These are phyloP conservation scores for Callorhinus ursinus DNA, from an alignment of 2,113 vertebrate genomes.

Conservation along the genomic window DNA sequence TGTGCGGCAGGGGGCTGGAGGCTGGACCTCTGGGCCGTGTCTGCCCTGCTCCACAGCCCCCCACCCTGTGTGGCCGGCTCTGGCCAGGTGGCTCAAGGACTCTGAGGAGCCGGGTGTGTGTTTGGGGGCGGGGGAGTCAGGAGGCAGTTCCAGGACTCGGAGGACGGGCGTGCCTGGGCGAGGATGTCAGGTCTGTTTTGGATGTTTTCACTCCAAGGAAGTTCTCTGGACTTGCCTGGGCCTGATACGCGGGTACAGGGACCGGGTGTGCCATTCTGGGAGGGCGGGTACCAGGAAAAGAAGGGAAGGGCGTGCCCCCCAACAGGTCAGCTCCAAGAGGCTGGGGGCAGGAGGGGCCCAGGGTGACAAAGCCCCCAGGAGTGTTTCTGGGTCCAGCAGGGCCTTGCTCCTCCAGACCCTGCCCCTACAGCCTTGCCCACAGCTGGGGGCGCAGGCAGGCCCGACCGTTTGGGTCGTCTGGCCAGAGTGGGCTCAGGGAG, in stretches of 20 bases:
- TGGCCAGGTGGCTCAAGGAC: neutral
- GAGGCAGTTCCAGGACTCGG: fast-evolving
- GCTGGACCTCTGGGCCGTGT: fast-evolving
- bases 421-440: fast-evolving
- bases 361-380: neutral
- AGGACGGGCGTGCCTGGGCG: fast-evolving
- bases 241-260: fast-evolving
- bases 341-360: neutral
- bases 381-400: fast-evolving
- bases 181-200: fast-evolving
- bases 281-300: neutral
- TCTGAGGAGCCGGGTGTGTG: neutral
- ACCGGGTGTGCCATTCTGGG: fast-evolving
- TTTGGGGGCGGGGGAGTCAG: no score
- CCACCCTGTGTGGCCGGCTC: fast-evolving
- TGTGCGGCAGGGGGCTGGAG: fast-evolving
- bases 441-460: neutral
- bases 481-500: neutral
- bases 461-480: neutral
- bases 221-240: neutral
- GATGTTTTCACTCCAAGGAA: no score
- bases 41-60: no score
- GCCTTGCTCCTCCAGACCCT: neutral
- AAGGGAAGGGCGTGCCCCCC: fast-evolving
- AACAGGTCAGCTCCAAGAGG: fast-evolving